Conservation (phyloP, 1,140 invertebrate genomes). For the Dryas iulia region DNA sequence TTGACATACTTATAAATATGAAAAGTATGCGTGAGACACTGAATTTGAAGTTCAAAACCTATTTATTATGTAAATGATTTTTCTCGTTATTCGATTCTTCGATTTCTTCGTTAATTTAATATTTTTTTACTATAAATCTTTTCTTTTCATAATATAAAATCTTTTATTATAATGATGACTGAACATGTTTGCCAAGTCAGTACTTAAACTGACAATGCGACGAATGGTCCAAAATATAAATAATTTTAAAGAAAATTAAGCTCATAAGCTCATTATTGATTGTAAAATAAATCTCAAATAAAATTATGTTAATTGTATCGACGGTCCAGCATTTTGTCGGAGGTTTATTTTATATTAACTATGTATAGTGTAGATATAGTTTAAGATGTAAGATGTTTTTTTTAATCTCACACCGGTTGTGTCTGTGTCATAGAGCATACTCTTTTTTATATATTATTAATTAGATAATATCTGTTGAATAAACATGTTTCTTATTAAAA, state of each 20-base stretch:
- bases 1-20: too few relatives aligned
- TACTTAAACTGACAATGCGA: slow-evolving; percentile 12
- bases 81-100: not conserved
- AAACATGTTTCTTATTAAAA: too few relatives aligned
- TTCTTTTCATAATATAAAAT: not conserved
- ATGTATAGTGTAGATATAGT: slow-evolving; percentile 2
- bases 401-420: not conserved
- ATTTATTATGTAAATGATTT: not conserved
- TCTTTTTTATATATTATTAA: not conserved
- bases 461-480: too few relatives aligned
- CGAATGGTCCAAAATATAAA: slow-evolving; percentile 14
- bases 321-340: not conserved
- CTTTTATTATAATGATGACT: not conserved
- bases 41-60: too few relatives aligned
- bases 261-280: not conserved
- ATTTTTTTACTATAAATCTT: not conserved
- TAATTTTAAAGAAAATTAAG: not conserved
- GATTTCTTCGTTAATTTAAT: not conserved
- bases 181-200: slow-evolving; percentile 4
- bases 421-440: not conserved
- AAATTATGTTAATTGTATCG: not conserved
- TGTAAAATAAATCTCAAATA: not conserved
- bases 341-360: not conserved
- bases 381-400: not conserved
- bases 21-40: too few relatives aligned